Evolutionary conservation across 2,113 vertebrate species (phyloP).

Genomic region (Oxygymnocypris stewartii): DNA sequence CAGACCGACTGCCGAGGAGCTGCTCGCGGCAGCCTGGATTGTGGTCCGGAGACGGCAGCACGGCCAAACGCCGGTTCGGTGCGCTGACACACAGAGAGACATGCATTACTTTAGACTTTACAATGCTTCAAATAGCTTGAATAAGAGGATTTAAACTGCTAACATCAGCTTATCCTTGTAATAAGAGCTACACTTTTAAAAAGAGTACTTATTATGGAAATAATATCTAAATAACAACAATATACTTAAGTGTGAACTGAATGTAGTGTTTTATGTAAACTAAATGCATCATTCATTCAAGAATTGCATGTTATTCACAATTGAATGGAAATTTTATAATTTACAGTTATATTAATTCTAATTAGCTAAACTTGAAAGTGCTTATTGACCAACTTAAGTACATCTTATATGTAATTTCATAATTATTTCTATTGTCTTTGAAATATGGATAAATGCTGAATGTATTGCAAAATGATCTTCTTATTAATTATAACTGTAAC

Average conservation of each 20-base stretch:
- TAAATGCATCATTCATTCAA: no score
- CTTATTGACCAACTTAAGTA: neutral
- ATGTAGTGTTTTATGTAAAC: neutral
- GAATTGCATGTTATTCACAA: neutral
- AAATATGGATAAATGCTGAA: no score
- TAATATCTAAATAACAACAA: no score
- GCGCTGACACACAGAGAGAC: constrained; percentile 70
- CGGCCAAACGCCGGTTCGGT: constrained; percentile 85
- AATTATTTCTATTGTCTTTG: neutral
- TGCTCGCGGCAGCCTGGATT: constrained; percentile 82
- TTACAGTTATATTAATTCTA: neutral
- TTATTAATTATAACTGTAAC: no score
- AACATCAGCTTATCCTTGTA: neutral
- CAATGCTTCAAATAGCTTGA: neutral
- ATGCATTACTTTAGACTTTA: neutral
- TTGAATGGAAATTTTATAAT: neutral
- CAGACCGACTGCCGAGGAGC: constrained; percentile 83
- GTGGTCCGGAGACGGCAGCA: constrained; percentile 87
- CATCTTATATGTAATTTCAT: neutral
- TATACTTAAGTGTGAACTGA: neutral
- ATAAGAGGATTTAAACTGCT: neutral
- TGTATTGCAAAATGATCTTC: neutral
- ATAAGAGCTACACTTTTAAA: neutral
- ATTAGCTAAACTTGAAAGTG: neutral
- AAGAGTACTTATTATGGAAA: neutral